Evolutionary conservation across 2,113 vertebrate species (phyloP).

Genomic region (Diglossa brunneiventris): DNA sequence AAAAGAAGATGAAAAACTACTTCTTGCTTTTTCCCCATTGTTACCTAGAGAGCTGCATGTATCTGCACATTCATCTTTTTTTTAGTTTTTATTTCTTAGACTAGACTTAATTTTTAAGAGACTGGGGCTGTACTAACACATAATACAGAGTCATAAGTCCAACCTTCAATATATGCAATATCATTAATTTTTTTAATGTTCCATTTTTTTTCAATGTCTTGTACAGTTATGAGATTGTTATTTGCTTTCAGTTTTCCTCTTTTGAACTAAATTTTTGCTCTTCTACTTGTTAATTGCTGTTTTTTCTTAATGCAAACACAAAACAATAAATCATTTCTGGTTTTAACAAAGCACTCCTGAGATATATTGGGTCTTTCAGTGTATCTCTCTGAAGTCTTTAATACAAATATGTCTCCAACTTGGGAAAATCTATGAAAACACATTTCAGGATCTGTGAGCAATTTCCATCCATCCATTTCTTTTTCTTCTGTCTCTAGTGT

Average conservation of each 20-base stretch:
- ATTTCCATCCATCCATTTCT: background rate
- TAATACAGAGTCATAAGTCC: background rate
- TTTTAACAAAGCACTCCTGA: background rate
- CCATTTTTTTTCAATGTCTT: background rate
- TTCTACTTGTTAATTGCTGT: background rate
- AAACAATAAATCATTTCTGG: background rate
- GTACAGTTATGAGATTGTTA: background rate
- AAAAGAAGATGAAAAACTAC: background rate
- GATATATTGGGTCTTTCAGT: background rate
- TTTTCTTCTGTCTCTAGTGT: background rate
- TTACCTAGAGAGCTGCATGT: background rate
- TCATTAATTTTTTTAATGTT: background rate
- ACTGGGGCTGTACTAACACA: background rate
- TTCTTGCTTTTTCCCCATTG: background rate
- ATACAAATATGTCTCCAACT: background rate
- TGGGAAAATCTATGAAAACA: background rate
- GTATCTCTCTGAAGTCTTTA: background rate
- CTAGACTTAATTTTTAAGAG: background rate
- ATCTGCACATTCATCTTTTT: background rate
- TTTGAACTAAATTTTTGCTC: background rate
- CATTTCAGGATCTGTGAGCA: background rate
- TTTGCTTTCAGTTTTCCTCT: background rate
- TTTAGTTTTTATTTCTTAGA: background rate
- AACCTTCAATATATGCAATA: background rate
- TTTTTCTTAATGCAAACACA: background rate